These are phyloP conservation scores for Mionectes macconnelli DNA, from an alignment of 2,113 vertebrate species.

Conservation along the genomic window DNA sequence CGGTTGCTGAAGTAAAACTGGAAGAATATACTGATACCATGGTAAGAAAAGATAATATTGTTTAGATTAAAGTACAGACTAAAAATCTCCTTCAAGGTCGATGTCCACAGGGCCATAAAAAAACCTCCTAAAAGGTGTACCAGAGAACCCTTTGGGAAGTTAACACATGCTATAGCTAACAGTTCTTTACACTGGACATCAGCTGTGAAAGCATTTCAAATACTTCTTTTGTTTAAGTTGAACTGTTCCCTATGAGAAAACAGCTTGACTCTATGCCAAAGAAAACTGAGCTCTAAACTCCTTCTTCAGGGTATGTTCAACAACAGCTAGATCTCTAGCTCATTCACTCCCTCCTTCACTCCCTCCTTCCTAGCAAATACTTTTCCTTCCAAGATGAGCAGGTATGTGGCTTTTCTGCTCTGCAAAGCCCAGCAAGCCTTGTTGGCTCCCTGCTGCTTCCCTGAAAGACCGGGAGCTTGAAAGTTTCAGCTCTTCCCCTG, in stretches of 20 bases:
- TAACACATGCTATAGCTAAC: not conserved
- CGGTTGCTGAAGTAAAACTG: conserved; percentile 81
- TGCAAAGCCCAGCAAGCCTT: not conserved
- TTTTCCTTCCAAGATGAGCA: not conserved
- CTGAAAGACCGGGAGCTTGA: not conserved
- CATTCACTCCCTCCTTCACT: not conserved
- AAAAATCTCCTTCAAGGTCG: not conserved
- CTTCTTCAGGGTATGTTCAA: not conserved
- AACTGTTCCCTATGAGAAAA: not conserved
- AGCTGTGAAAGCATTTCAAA: not conserved
- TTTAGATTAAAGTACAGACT: not conserved
- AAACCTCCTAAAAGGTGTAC: not conserved
- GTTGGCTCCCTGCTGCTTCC: not conserved
- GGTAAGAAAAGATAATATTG: conserved; percentile 70
- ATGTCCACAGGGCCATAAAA: not conserved
- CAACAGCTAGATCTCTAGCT: not conserved
- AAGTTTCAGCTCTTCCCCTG: not conserved
- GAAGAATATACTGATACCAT: conserved; percentile 91
- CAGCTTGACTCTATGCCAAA: not conserved
- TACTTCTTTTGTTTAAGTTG: not conserved
- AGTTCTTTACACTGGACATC: not conserved
- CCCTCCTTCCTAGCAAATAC: not conserved
- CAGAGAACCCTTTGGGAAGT: not conserved
- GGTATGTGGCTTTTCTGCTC: not conserved
- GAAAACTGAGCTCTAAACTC: not conserved